Percentiles rank a stretch among this genome's conserved stretches.
phyloP scores from a whole-genome alignment of 1,140 invertebrate genomes.

The Calephelis virginiensis region DNA sequence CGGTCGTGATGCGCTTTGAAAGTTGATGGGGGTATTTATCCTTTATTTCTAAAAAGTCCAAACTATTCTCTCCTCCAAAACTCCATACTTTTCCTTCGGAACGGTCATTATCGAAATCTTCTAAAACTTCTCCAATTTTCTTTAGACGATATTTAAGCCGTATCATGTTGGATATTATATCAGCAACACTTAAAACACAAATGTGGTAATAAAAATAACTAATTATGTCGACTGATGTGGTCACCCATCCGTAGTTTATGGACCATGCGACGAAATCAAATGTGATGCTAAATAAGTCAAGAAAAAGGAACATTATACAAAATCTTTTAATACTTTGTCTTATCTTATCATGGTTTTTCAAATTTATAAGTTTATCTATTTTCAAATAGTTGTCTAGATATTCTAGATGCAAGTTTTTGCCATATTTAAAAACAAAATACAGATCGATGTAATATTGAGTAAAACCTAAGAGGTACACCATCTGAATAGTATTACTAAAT shows the following conservation, averaged over 20 bases:
- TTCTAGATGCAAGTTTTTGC: neutral
- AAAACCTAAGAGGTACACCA: neutral
- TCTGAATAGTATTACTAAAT: neutral
- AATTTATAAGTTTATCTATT: neutral
- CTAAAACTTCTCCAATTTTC: slow-evolving; percentile 20
- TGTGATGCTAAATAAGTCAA: neutral
- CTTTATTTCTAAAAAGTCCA: neutral
- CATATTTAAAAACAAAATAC: neutral
- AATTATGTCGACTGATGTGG: neutral
- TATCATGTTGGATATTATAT: slow-evolving; percentile 14
- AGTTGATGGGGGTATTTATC: neutral
- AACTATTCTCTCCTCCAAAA: neutral
- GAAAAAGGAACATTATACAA: neutral
- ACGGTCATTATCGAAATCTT: neutral
- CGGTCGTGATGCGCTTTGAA: slow-evolving; percentile 4
- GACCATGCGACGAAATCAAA: neutral
- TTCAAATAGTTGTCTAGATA: neutral
- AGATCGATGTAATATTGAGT: slow-evolving; percentile 1
- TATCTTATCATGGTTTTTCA: neutral
- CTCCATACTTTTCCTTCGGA: neutral
- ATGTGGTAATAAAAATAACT: slow-evolving; percentile 19
- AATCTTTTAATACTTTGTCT: neutral
- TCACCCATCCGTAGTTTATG: neutral
- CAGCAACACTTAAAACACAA: slow-evolving; percentile 18
- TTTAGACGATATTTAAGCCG: slow-evolving; percentile 21